A percentile compares a stretch with the other conserved stretches of the same genome.
Conservation (phyloP, 2,888 invertebrate genomes). For the Eugnorisma glareosa region DNA sequence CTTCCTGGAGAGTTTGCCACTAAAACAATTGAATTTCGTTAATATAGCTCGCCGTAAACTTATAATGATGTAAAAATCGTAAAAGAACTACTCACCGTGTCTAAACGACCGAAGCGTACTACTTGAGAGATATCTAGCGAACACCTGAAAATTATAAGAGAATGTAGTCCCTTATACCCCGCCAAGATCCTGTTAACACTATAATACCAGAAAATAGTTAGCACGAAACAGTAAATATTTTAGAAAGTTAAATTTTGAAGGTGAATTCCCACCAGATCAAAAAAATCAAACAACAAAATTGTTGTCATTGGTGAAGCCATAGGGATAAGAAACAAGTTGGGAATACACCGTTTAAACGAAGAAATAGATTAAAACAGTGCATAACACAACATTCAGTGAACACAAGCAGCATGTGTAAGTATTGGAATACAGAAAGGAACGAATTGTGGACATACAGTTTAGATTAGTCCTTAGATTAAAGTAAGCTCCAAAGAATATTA, state of each 20-base stretch:
- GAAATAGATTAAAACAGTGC: constrained; percentile 45
- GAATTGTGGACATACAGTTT: constrained; percentile 27
- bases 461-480: constrained; percentile 16
- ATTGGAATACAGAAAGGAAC: constrained; percentile 42
- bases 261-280: constrained; percentile 26
- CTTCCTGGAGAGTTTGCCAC: constrained; percentile 99
- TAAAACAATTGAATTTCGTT: constrained; percentile 78
- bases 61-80: not conserved
- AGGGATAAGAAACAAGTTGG: not conserved
- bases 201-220: constrained; percentile 34
- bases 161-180: constrained; percentile 17
- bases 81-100: constrained; percentile 80
- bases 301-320: not conserved
- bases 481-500: constrained; percentile 4
- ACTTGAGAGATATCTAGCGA: constrained; percentile 88
- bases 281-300: not conserved
- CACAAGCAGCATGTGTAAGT: constrained; percentile 50
- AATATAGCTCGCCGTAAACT: not conserved
- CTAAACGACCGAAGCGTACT: constrained; percentile 85
- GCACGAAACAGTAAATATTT: constrained; percentile 39
- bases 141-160: constrained; percentile 77
- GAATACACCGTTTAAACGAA: constrained; percentile 21
- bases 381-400: constrained; percentile 52
- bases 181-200: not conserved
- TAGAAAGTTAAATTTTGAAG: constrained; percentile 2